Base-by-base conservation (phyloP, 2,888 invertebrate species). In the Eilema griseolum region DNA sequence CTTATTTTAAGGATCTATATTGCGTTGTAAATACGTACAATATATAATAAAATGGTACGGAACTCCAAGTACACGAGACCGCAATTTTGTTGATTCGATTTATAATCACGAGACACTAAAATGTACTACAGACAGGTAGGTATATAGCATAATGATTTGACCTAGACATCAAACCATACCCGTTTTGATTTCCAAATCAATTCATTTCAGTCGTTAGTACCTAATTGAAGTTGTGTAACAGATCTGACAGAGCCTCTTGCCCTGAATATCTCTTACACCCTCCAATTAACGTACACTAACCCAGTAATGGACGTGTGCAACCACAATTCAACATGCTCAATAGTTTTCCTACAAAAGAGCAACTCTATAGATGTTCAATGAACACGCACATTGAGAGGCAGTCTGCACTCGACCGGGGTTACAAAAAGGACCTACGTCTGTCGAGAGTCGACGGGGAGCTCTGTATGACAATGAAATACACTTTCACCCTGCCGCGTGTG, bases 401-500 rank as follows among this genome's bases (percentile, higher is more conserved):
- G 80, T 80, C 73, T 59, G 59, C 28, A 37, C 62, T 23, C 31
- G 24, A 59, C 11, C 26, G 26, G 78, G 85, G 85, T 83, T 83
- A 84, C 87, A 88, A 90, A 90, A 90, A 89, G 86, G 82, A 84
- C 89, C 87, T 85, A 81, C 86, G 89, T 88, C 89, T 87, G 86
- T 89, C 89, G 52, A 90, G 85, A 78, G 85, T 69, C 84, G 83
- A 81, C 85, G 88, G 86, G 88, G 85, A 83, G 82, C 82, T 80
- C 81, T 76, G 72, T 80, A 83, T 88, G 88, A 93, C 94, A 93
- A 92, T 94, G 92, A 89, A 92, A 92, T 92, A 92, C 93, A 93
- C 93, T 93, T 91, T 90, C 89, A 81, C 86, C 87, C 86, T 82
- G 86, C 87, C 80, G 88, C 86, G 86, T 82, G 84, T 86, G 89